Conservation (phyloP, 2,113 vertebrate genomes). For the Cyrtonyx montezumae region DNA sequence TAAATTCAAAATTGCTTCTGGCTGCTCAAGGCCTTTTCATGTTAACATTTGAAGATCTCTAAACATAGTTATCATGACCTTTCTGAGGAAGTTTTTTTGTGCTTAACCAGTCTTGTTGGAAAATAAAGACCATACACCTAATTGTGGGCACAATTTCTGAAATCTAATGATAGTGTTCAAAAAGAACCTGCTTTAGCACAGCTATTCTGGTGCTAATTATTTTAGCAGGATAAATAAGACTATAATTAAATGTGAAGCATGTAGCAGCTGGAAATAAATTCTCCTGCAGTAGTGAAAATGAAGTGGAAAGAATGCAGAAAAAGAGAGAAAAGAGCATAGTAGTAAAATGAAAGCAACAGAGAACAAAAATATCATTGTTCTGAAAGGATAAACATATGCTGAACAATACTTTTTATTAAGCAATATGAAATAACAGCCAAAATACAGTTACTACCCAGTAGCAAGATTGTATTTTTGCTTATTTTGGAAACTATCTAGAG, state of each 20-base stretch:
- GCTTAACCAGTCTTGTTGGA: background rate
- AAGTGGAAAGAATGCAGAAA: background rate
- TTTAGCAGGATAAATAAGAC: background rate
- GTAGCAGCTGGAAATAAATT: background rate
- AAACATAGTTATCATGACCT: background rate
- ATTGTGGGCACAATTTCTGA: background rate
- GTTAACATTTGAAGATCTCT: background rate
- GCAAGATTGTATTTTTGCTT: background rate
- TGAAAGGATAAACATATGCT: background rate
- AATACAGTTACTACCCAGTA: background rate
- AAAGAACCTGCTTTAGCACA: background rate
- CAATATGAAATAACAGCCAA: background rate
- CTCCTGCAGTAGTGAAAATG: background rate
- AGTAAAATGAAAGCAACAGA: background rate
- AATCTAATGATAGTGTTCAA: background rate
- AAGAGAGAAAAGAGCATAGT: background rate
- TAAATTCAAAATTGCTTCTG: background rate
- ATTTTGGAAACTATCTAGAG: background rate
- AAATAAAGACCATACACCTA: background rate
- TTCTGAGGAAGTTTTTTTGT: background rate
- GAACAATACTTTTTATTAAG: background rate
- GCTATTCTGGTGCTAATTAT: background rate
- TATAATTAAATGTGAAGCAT: background rate
- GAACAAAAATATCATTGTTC: background rate
- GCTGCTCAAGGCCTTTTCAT: accelerated